Conservation (phyloP, 1,140 invertebrate genomes). For the Pogonomyrmex barbatus region DNA sequence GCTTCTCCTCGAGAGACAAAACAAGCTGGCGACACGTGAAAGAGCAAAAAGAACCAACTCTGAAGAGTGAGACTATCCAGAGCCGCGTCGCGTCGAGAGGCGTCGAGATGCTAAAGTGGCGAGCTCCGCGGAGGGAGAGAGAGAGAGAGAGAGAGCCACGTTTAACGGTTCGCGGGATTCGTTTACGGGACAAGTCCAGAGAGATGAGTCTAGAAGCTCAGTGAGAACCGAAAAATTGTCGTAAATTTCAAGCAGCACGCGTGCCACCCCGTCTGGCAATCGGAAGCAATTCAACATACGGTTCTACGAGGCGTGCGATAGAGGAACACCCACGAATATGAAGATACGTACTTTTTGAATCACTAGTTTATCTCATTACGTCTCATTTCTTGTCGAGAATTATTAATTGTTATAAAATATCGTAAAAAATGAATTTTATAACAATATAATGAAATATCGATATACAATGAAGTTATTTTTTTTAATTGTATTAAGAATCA, state of each 20-base stretch:
- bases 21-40: slow-evolving; percentile 59
- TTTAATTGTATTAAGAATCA: not conserved
- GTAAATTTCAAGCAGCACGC: slow-evolving; percentile 70
- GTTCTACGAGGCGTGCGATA: slow-evolving; percentile 39
- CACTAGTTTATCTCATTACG: slow-evolving; percentile 15
- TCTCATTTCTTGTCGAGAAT: not conserved
- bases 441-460: too few relatives aligned
- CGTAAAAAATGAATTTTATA: not conserved
- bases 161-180: slow-evolving; percentile 47
- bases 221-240: slow-evolving; percentile 37
- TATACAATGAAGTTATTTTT: too few relatives aligned
- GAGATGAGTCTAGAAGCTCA: slow-evolving; percentile 24
- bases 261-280: slow-evolving; percentile 69
- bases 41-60: not conserved
- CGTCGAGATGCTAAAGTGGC: slow-evolving; percentile 69
- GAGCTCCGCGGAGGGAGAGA: not conserved
- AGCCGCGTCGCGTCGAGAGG: slow-evolving; percentile 20
- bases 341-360: slow-evolving; percentile 37
- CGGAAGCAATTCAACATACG: slow-evolving; percentile 75
- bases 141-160: slow-evolving; percentile 24
- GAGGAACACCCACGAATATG: slow-evolving; percentile 38
- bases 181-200: slow-evolving; percentile 63
- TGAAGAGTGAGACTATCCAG: slow-evolving; percentile 40
- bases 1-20: slow-evolving; percentile 62
- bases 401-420: not conserved